Base-by-base conservation (phyloP, 2,888 invertebrate genomes). In the Eulithis testata region DNA sequence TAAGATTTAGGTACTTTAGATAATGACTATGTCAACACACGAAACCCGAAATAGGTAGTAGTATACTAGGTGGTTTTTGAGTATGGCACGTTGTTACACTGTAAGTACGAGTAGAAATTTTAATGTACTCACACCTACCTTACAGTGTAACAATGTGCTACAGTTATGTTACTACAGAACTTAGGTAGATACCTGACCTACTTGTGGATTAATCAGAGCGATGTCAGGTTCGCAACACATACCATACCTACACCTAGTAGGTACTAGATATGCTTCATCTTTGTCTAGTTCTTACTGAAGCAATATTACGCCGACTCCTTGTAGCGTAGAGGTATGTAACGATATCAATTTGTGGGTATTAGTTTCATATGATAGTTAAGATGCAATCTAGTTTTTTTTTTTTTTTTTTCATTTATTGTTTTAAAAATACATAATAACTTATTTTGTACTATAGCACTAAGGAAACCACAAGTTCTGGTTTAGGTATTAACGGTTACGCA, bases 161-260 rank as follows among this genome's bases (percentile, higher is more conserved):
- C 47, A 47, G 12, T 12, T 51, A 5, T 14, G 11, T 59, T 36
- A 12, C 43, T 52, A 27, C 60, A 51, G 51, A 59, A 49, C 21
- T 9, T 49, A 49, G 14, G 49, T 49, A 40, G 21, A 21, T 21
- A 21, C 21, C 40, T 8, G 7, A 47, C 14, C 14, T 27, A 36
- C 36, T 37, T 52, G 52, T 12, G 36, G 3, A 36, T 52, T 31
- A 37, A 52, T 37, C 12, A 53, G 63, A 60, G 59, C 62, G 60
- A 58, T 50, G 53, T 37, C 56, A 11, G 56, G 44, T 49, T 63
- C n/a, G 44, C 63, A 67, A 60, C 49, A 53, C 31, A 44, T 45
- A 43, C 51, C 14, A 40, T 40, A 8, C 6, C 9, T 31, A 31
- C 4, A 11, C 9, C 8, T 40, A 40, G 40, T 40, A 9, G 2